Evolutionary conservation across 2,113 vertebrate genomes (phyloP).

Genomic region (Prunella fulvescens): DNA sequence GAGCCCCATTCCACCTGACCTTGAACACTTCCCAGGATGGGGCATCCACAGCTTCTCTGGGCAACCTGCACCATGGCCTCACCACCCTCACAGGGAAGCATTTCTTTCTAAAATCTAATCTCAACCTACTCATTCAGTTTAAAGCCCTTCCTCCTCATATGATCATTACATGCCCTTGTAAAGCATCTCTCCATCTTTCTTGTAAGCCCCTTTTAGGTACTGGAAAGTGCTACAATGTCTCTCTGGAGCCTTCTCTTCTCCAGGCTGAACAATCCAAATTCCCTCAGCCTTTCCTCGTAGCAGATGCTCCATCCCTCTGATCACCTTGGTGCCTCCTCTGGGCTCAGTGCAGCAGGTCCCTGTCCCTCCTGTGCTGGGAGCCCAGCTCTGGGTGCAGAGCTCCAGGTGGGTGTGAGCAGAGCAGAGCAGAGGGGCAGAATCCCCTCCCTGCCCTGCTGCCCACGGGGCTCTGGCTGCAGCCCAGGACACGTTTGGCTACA

Average conservation of each 20-base stretch:
- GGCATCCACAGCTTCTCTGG: background rate
- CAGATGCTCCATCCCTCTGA: accelerated
- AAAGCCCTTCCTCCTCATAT: background rate
- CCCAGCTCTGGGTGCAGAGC: background rate
- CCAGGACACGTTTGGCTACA: background rate
- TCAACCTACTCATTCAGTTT: background rate
- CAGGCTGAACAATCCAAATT: background rate
- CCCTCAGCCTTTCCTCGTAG: background rate
- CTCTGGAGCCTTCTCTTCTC: background rate
- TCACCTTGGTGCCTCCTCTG: background rate
- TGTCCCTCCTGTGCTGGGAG: background rate
- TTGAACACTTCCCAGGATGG: background rate
- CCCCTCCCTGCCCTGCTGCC: background rate
- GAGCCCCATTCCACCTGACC: background rate
- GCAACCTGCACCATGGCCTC: background rate
- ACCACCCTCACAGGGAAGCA: background rate
- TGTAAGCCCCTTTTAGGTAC: background rate
- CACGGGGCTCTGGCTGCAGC: background rate
- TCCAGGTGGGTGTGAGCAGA: background rate
- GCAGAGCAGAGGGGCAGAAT: background rate
- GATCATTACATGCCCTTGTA: background rate
- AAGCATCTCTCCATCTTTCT: background rate
- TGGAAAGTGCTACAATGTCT: background rate
- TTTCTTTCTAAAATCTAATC: background rate
- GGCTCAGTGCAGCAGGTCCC: accelerated